A percentile compares a stretch with the other conserved stretches of the same genome.
Conservation (phyloP, 2,797 vertebrate species). For the Lithobates pipiens region DNA sequence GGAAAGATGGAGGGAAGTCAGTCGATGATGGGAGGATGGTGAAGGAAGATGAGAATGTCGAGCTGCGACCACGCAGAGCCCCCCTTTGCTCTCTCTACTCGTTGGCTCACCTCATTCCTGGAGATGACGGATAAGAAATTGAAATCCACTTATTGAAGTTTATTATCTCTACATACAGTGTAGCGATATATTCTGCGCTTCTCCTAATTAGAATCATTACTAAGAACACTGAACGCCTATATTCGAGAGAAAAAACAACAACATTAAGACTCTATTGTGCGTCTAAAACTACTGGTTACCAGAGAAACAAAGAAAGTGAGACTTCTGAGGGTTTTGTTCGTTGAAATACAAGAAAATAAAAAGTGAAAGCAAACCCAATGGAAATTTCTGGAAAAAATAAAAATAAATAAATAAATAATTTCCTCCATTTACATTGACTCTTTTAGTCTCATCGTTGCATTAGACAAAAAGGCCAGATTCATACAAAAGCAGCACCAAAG, state of each 20-base stretch:
- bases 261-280: not conserved
- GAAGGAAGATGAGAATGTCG: no score
- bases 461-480: not conserved
- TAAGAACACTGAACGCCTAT: not conserved
- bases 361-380: no score
- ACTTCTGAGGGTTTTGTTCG: not conserved
- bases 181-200: not conserved
- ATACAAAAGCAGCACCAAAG: not conserved
- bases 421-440: not conserved
- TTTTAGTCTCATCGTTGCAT: not conserved
- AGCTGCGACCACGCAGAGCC: no score
- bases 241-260: not conserved
- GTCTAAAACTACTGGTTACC: not conserved
- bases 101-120: no score
- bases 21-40: no score
- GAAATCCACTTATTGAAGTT: no score
- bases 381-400: no score
- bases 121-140: no score
- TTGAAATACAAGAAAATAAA: not conserved
- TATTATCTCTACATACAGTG: not conserved
- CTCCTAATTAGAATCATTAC: not conserved
- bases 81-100: no score
- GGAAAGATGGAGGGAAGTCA: no score
- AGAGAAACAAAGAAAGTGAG: not conserved
- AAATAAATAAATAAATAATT: no score